Evolutionary conservation across 2,888 invertebrate genomes (phyloP).

Genomic region (Pollenia angustigena): DNA sequence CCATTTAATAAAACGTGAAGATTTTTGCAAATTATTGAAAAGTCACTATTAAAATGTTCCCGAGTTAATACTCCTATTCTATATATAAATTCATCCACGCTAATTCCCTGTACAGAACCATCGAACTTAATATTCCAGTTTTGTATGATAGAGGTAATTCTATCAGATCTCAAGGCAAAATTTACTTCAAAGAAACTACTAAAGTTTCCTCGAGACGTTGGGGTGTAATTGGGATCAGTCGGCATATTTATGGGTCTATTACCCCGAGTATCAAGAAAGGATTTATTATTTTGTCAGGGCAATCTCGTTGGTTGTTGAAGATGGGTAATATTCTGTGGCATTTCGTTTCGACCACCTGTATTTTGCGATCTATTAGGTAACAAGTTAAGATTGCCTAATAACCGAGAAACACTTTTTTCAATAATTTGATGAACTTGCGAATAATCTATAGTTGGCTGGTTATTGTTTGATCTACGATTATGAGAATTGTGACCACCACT

Average conservation of each 20-base stretch:
- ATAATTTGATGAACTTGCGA: not conserved
- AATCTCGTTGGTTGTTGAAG: not conserved
- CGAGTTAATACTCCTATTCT: not conserved
- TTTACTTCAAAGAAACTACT: not conserved
- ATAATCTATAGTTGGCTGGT: not conserved
- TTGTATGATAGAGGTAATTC: not conserved
- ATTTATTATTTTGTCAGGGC: not conserved
- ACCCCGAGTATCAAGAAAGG: too few relatives aligned
- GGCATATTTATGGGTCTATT: too few relatives aligned
- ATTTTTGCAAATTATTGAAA: slow-evolving; percentile 37
- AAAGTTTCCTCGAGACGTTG: not conserved
- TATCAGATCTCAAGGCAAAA: not conserved
- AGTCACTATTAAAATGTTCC: slow-evolving; percentile 38
- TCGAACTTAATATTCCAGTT: slow-evolving; percentile 1
- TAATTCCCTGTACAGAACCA: not conserved
- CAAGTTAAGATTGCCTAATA: not conserved
- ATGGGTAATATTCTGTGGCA: not conserved
- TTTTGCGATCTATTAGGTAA: too few relatives aligned
- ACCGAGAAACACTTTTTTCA: not conserved
- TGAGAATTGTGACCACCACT: too few relatives aligned
- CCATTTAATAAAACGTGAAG: slow-evolving; percentile 46
- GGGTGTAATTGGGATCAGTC: too few relatives aligned
- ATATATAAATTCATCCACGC: too few relatives aligned
- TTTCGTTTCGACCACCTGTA: too few relatives aligned
- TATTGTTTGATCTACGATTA: not conserved